A percentile compares a stretch with the other conserved stretches of the same genome.
phyloP scores from a whole-genome alignment of 2,797 vertebrate genomes.

The Numenius phaeopus region DNA sequence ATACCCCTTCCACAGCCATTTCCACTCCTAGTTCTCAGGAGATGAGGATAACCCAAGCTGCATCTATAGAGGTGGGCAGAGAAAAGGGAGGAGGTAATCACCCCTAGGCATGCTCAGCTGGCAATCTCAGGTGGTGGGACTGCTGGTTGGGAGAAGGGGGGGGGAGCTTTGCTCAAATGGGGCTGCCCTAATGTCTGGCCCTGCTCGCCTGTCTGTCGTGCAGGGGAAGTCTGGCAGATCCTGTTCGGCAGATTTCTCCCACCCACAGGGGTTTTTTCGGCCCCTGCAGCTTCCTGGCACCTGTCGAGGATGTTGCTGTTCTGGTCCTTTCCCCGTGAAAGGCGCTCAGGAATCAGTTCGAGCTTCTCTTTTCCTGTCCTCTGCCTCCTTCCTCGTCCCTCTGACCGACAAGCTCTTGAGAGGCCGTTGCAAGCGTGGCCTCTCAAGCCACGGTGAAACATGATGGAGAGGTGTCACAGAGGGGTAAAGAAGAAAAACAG shows the following conservation, averaged over 20 bases:
- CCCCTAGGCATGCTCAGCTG: neutral
- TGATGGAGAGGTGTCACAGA: neutral
- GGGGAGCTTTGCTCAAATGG: rapidly evolving
- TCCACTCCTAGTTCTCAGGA: neutral
- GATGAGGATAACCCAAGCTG: neutral
- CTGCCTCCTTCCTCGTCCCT: neutral
- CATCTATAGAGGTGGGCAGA: rapidly evolving
- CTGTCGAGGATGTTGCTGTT: neutral
- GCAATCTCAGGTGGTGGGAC: rapidly evolving
- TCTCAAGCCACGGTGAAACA: too few relatives aligned
- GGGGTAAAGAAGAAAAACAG: neutral
- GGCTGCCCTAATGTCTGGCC: neutral
- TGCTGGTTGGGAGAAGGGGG: neutral
- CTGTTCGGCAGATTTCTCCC: constrained; percentile 3
- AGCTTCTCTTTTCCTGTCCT: neutral
- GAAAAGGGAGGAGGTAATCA: neutral
- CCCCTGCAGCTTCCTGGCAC: constrained; percentile 22
- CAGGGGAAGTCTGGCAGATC: neutral
- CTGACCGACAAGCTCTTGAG: neutral
- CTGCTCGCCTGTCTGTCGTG: rapidly evolving
- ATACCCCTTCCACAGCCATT: neutral
- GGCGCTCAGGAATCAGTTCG: neutral
- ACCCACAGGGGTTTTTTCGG: neutral
- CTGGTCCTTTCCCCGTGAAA: neutral
- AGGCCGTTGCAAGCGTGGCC: neutral